A percentile compares a stretch with the other conserved stretches of the same genome.
Conservation (phyloP, 2,797 vertebrate genomes). For the Takifugu rubripes region DNA sequence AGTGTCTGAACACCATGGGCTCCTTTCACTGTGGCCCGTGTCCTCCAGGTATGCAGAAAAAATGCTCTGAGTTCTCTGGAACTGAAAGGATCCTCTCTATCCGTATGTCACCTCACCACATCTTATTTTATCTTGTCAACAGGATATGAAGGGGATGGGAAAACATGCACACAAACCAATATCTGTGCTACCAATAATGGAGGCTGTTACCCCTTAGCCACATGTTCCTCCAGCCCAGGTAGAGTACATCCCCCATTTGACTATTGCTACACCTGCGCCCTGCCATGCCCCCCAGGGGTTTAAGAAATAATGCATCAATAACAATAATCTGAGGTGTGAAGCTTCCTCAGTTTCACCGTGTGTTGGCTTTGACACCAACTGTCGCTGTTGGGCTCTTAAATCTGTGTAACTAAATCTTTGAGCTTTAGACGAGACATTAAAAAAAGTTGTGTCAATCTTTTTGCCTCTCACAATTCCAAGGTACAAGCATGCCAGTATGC, state of each 20-base stretch:
- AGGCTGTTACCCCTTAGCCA: slow-evolving; percentile 84
- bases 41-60: slow-evolving; percentile 80
- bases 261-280: neutral
- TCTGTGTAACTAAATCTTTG: too few relatives aligned
- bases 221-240: slow-evolving; percentile 82
- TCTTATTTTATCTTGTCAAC: slow-evolving; percentile 10
- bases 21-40: slow-evolving; percentile 86
- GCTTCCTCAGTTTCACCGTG: too few relatives aligned
- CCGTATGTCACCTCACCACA: too few relatives aligned
- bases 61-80: neutral
- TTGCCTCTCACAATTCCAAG: slow-evolving; percentile 54
- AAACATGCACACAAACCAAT: slow-evolving; percentile 77
- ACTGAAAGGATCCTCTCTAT: neutral
- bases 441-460: too few relatives aligned
- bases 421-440: too few relatives aligned
- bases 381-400: too few relatives aligned
- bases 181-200: slow-evolving; percentile 85
- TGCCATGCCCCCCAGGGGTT: too few relatives aligned
- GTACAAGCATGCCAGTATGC: slow-evolving; percentile 78
- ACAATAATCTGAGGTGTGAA: too few relatives aligned
- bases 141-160: slow-evolving; percentile 92
- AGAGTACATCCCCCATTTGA: slow-evolving; percentile 17
- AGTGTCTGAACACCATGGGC: slow-evolving; percentile 87
- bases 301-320: too few relatives aligned
- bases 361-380: too few relatives aligned